Conservation (phyloP, 2,888 invertebrate species). For the Drosophila parthenogenetica region DNA sequence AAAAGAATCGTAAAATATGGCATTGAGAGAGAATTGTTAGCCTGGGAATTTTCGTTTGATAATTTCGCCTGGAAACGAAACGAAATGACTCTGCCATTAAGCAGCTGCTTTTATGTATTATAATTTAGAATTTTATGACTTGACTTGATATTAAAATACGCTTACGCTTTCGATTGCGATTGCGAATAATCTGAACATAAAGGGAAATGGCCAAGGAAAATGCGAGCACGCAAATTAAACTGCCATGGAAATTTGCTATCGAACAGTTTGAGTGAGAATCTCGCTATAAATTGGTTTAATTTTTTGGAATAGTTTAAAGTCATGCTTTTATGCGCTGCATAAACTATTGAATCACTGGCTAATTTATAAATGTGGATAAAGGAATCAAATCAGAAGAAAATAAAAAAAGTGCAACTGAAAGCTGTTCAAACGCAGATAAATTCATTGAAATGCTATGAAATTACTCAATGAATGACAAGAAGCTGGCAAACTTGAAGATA, state of each 20-base stretch:
- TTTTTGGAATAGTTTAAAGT: conserved; percentile 37
- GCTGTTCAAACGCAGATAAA: conserved; percentile 59
- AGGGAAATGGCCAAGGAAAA: conserved; percentile 2
- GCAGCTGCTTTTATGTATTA: conserved; percentile 43
- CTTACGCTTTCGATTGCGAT: conserved; percentile 16
- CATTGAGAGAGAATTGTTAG: conserved; percentile 21
- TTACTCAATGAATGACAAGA: conserved; percentile 76
- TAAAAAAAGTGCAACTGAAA: conserved; percentile 29
- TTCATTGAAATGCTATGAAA: conserved; percentile 60
- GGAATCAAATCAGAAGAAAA: conserved; percentile 3
- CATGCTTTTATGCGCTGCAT: conserved; percentile 40
- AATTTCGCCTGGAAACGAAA: conserved; percentile 20
- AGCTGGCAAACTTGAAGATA: conserved; percentile 76
- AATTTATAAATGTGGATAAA: conserved; percentile 56
- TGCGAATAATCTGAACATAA: background rate
- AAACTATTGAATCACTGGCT: conserved; percentile 50
- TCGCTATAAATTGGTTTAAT: conserved; percentile 36
- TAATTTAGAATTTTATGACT: conserved; percentile 51
- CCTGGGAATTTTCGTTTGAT: conserved; percentile 21
- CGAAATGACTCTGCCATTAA: conserved; percentile 26
- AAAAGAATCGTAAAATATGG: conserved; percentile 41
- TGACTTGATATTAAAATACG: conserved; percentile 28
- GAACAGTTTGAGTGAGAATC: conserved; percentile 46
- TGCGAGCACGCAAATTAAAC: conserved; percentile 16
- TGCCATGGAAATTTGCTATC: conserved; percentile 29